Base-by-base conservation (phyloP, 2,113 vertebrate species). In the Forbesichthys agassizii region DNA sequence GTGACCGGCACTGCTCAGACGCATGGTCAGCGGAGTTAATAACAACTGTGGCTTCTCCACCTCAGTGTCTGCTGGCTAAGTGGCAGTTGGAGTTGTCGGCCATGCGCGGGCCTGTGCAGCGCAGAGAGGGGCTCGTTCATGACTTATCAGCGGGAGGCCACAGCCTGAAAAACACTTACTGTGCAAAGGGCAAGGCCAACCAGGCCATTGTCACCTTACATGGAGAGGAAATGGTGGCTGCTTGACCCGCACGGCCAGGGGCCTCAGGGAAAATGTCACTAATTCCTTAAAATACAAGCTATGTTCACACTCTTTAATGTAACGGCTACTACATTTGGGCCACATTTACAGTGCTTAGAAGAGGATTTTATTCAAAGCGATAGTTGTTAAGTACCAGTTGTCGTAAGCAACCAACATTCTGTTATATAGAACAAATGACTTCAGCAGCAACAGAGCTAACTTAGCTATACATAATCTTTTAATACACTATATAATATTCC, bases 171-270 rank as follows among this genome's bases (percentile, higher is more conserved):
- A 51, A 60, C 69, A 77, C 75, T 16, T 1, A 51, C 55, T 11
- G 64, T 33, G 67, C 49, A 51, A 51, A 33, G 36, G 36, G 9
- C 58, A 51, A 61, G 59, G 53, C 69, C 61, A 57, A 47, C 61
- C 48, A 64, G 48, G 48, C 48, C 52, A 61, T 58, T 12, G 47
- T 74, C 79, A 65, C 86, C 86, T 64, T 85, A 84, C 79, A 88
- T 76, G 84, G 84, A 80, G 73, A 85, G 82, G 86, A 86, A 86
- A 49, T 2, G 67, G 68, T 14, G 33, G 27, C 13, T 51, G 48
- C 66, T 4, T 42, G 36, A 42, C 36, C 4, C 36, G 20, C 36
- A 42, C 7, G 7, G 36, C 36, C 36, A 7, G 36, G 7, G 4
- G 55, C 55, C 20, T 18, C n/a, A 18, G 49, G 33, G 60, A 42